phyloP scores from a whole-genome alignment of 2,888 invertebrate genomes.

The Thereva unica region DNA sequence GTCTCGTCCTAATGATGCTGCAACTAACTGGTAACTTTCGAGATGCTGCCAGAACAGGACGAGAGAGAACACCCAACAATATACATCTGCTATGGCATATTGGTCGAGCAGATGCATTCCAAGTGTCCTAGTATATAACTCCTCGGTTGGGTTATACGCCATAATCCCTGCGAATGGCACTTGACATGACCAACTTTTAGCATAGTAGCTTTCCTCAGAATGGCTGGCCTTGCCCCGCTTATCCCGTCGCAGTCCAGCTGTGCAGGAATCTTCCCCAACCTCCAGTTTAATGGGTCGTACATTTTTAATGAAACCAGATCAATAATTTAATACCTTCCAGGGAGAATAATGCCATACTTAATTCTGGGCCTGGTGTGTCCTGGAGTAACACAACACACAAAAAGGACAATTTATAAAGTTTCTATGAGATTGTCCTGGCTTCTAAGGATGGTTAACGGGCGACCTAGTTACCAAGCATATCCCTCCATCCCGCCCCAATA shows the following conservation, averaged over 20 bases:
- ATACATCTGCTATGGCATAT: no score
- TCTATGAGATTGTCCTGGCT: no score
- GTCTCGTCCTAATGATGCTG: no score
- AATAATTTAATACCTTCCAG: constrained; percentile 16
- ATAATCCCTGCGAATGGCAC: constrained; percentile 27
- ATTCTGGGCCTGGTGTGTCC: constrained; percentile 4
- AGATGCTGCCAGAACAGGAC: no score
- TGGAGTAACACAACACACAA: neutral
- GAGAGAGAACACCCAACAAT: no score
- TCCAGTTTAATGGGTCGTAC: constrained; percentile 27
- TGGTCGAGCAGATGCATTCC: no score
- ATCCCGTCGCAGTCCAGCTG: neutral
- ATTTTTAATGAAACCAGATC: constrained; percentile 32
- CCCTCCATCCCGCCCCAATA: no score
- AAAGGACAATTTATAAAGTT: no score
- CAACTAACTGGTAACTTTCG: no score
- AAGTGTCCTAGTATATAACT: constrained; percentile 6
- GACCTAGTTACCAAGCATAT: no score
- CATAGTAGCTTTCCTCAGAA: neutral
- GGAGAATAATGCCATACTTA: constrained; percentile 17
- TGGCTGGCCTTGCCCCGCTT: no score
- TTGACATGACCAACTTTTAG: constrained; percentile 34
- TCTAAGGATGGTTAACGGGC: no score
- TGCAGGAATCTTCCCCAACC: constrained; percentile 12
- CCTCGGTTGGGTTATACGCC: constrained; percentile 24